A percentile compares a stretch with the other conserved stretches of the same genome.
Evolutionary conservation across 2,888 invertebrate species (phyloP).

Genomic region (Dolichopus griseipennis): DNA sequence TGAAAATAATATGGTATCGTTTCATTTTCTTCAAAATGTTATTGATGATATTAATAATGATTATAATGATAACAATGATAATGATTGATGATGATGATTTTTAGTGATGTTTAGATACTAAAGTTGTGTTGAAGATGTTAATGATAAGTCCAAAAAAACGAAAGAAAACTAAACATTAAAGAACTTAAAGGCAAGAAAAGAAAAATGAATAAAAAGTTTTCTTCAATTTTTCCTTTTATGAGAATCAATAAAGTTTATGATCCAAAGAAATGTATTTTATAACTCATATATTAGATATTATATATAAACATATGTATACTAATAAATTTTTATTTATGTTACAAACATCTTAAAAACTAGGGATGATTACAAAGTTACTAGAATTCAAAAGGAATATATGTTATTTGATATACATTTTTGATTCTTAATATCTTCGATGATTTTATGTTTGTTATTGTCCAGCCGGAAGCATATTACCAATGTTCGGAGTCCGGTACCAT

Average conservation of each 20-base stretch:
- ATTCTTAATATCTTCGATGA: too few species aligned
- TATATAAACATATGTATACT: too few species aligned
- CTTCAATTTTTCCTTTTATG: neutral
- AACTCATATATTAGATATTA: neutral
- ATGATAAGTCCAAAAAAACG: neutral
- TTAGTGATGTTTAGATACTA: too few species aligned
- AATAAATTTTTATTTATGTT: too few species aligned
- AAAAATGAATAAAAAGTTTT: neutral
- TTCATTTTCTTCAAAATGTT: neutral
- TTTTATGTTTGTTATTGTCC: too few species aligned
- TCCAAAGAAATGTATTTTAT: neutral
- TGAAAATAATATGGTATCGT: neutral
- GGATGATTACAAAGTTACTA: too few species aligned
- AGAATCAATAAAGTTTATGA: conserved; percentile 6
- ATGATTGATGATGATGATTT: neutral
- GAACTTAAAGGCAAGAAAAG: neutral
- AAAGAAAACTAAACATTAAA: neutral
- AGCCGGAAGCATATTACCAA: too few species aligned
- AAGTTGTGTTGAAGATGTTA: too few species aligned
- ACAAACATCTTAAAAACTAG: too few species aligned
- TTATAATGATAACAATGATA: neutral
- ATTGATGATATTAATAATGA: neutral
- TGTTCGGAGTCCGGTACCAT: too few species aligned
- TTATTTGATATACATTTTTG: too few species aligned
- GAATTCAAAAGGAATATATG: too few species aligned